phyloP scores from a whole-genome alignment of 2,888 invertebrate genomes.

The Ypsolopha sequella region DNA sequence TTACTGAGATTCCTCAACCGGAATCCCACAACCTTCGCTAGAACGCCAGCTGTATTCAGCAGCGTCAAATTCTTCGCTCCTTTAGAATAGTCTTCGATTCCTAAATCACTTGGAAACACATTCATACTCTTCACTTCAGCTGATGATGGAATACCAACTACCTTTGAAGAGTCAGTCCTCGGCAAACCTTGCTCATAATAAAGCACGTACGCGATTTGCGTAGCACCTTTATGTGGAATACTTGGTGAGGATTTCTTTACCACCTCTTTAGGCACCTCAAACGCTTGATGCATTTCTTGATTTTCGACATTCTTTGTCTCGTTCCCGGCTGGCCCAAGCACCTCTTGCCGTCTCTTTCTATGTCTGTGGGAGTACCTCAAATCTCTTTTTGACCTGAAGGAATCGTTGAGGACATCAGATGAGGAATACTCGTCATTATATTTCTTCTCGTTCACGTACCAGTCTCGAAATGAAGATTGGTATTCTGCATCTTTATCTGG shows the following conservation, averaged over 20 bases:
- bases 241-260: conserved; percentile 40
- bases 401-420: conserved; percentile 32
- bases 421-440: conserved; percentile 39
- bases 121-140: conserved; percentile 40
- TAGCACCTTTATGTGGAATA: conserved; percentile 30
- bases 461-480: conserved; percentile 23
- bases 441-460: conserved; percentile 40
- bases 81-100: conserved; percentile 39
- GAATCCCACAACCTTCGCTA: conserved; percentile 53
- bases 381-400: conserved; percentile 38
- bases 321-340: conserved; percentile 11
- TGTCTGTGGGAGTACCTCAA: conserved; percentile 36
- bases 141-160: conserved; percentile 34
- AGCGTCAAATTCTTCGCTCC: conserved; percentile 49
- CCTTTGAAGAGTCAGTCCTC: conserved; percentile 28
- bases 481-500: conserved; percentile 23
- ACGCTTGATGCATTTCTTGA: conserved; percentile 30
- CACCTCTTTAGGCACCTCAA: conserved; percentile 36
- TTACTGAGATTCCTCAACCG: conserved; percentile 53
- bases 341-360: conserved; percentile 49
- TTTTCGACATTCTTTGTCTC: conserved; percentile 25
- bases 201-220: conserved; percentile 52
- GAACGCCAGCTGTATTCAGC: conserved; percentile 45
- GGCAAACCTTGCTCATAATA: conserved; percentile 57
- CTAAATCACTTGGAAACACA: conserved; percentile 46